Evolutionary conservation across 1,140 invertebrate genomes (phyloP).

Genomic region (Caenorhabditis elegans): WBcel235 BX284602.5:2791501-2792000

Average conservation of each 20-base stretch:
- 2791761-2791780: background rate
- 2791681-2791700: background rate
- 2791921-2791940: background rate
- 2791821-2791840: background rate
- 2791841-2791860: background rate
- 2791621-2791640: too few species aligned
- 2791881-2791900: background rate
- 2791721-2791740: background rate
- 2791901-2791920: background rate
- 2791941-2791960: slow-evolving; percentile 69
- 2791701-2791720: background rate
- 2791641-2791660: too few species aligned
- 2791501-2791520: too few species aligned
- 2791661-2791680: too few species aligned
- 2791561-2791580: too few species aligned
- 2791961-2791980: background rate
- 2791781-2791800: background rate
- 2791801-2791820: background rate
- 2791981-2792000: slow-evolving; percentile 36
- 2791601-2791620: too few species aligned
- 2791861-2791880: background rate
- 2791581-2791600: too few species aligned
- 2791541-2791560: too few species aligned
- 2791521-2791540: too few species aligned
- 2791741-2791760: background rate